A percentile compares a stretch with the other conserved stretches of the same genome.
Evolutionary conservation across 92 coral and sea anemone genomes (phyloP).

Genomic region (Parazoanthus swiftii): DNA sequence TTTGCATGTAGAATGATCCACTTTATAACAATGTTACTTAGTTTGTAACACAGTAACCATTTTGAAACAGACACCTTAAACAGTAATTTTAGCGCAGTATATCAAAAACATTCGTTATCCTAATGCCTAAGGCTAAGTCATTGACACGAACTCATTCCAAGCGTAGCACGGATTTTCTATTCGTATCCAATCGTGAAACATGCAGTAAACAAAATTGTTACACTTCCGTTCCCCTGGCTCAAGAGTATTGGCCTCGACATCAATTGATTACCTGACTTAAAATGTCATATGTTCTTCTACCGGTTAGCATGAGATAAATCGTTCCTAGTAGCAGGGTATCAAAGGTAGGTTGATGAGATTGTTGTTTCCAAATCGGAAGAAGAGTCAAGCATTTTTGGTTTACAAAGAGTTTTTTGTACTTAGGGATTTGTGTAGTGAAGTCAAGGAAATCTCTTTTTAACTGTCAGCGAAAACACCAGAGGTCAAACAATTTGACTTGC

Average conservation of each 20-base stretch:
- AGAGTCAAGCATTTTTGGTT: neutral
- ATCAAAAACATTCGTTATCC: neutral
- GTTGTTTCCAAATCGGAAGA: neutral
- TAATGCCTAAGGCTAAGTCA: constrained; percentile 11
- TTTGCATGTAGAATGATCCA: neutral
- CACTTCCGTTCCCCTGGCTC: constrained; percentile 19
- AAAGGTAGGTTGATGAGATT: neutral
- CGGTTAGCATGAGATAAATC: neutral
- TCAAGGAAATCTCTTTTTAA: neutral
- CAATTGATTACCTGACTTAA: neutral
- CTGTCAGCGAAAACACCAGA: constrained; percentile 6
- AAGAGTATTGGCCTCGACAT: constrained; percentile 7
- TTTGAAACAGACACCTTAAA: constrained; percentile 1
- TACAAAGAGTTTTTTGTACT: neutral
- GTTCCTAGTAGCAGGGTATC: neutral
- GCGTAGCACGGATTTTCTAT: constrained; percentile 25
- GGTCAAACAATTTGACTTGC: constrained; percentile 29
- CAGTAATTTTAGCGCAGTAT: neutral
- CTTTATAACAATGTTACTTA: neutral
- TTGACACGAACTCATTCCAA: constrained; percentile 8
- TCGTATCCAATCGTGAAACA: constrained; percentile 25
- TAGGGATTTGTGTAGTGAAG: neutral
- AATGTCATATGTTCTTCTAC: neutral
- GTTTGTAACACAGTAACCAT: neutral
- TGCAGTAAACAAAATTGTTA: constrained; percentile 25